phyloP scores from a whole-genome alignment of 2,113 vertebrate species.

The Nicator chloris region DNA sequence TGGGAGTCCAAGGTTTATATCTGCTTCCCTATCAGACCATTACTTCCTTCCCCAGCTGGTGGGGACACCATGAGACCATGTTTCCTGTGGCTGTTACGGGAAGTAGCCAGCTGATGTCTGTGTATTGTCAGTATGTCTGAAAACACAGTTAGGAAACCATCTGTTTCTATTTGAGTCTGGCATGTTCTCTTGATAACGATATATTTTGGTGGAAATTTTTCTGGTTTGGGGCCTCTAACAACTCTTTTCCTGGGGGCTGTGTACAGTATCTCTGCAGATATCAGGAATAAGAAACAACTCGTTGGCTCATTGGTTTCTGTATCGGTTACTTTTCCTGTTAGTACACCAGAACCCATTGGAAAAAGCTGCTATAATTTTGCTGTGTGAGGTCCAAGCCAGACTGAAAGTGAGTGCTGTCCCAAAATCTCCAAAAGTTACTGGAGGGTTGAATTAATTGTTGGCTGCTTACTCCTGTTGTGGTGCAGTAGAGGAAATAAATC shows the following conservation, averaged over 20 bases:
- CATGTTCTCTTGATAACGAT: neutral
- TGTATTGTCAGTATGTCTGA: conserved; percentile 1
- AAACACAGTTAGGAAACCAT: neutral
- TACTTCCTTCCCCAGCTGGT: neutral
- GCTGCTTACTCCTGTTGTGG: neutral
- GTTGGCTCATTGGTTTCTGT: neutral
- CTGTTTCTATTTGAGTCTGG: neutral
- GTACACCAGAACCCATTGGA: neutral
- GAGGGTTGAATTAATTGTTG: neutral
- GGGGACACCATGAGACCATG: neutral
- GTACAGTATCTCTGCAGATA: neutral
- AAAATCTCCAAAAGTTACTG: neutral
- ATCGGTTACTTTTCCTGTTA: neutral
- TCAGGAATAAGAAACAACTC: neutral
- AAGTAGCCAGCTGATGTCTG: neutral
- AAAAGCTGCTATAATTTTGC: neutral
- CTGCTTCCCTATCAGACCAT: neutral
- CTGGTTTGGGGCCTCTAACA: neutral
- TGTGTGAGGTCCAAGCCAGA: neutral
- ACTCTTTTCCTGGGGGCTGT: neutral
- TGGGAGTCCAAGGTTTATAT: neutral
- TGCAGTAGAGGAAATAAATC: neutral
- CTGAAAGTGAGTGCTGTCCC: neutral
- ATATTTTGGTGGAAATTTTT: neutral
- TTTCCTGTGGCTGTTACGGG: neutral